Evolutionary conservation across 2,113 vertebrate species (phyloP), one percentile per base, ranked within the genome.

Genomic region (Amazona guildingii): DNA sequence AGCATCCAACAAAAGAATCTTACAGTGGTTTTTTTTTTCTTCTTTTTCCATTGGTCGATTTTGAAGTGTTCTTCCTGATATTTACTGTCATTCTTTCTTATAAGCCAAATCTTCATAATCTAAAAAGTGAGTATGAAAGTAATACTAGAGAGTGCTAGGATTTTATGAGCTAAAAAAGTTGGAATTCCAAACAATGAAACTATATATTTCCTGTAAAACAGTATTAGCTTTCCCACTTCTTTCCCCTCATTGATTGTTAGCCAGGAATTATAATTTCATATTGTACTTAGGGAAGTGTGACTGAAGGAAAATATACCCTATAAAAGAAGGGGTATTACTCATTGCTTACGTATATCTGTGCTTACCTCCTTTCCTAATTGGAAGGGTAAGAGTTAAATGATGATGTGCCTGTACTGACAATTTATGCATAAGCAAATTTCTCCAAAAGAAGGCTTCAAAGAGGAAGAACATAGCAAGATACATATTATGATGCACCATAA

Each of bases 1-100:
- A 29, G 4, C 6, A n/a, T 18, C 1, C 18, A 44, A n/a, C 12
- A n/a, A 33, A 72, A 35, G 31, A 8, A 21, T 9, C 19, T 21
- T 23, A 5, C 2, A 0, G 2, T 6, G 18, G 6, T 3, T 16
- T 68, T 29, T 39, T 6, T 0, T 27, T 44, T 10, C 3, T 16
- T 68, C 27, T 39, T 6, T 0, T 27, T 44, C 9, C 10, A 12
- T 48, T 43, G 37, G 4, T 35, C 41, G 7, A 10, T 7, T 59
- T 92, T 84, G 7, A 41, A 31, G 11, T 17, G 7, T 28, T 82
- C 11, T 21, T 44, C 28, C 7, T 29, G 11, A 13, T 77, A 57
- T 35, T 77, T 70, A 17, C n/a, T 12, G 7, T 2, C 14, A 12
- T 59, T 48, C 7, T 43, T 63, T 67, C 8, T 43, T 55, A 17